These are phyloP conservation scores for Vireo griseus DNA, from an alignment of 2,797 vertebrate genomes.

Conservation along the genomic window DNA sequence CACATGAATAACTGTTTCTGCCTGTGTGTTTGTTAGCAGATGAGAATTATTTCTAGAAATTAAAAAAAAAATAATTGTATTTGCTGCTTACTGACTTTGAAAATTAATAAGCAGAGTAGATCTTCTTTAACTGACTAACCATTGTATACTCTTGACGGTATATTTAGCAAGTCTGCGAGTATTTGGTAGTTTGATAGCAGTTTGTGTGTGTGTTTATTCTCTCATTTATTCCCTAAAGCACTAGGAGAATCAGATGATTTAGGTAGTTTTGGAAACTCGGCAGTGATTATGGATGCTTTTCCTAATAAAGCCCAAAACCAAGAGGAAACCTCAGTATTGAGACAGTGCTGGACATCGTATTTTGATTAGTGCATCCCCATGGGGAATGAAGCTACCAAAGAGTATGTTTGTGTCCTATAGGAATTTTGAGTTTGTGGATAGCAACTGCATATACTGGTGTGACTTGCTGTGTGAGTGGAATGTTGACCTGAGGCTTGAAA, in stretches of 20 bases:
- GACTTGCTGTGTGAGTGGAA: not conserved
- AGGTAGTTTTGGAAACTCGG: not conserved
- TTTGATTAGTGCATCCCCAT: not conserved
- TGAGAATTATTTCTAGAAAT: constrained; percentile 10
- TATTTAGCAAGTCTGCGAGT: not conserved
- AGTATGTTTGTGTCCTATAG: accelerated
- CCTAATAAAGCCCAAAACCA: not conserved
- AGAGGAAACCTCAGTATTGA: not conserved
- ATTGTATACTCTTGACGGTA: not conserved
- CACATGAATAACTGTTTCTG: not conserved
- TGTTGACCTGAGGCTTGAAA: not conserved
- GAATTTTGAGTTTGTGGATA: not conserved
- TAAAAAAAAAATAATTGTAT: not conserved
- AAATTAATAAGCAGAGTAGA: constrained; percentile 5
- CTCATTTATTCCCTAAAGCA: not conserved
- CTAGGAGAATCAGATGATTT: not conserved
- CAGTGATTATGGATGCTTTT: not conserved
- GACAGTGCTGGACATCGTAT: not conserved
- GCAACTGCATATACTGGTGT: not conserved
- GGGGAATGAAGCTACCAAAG: not conserved
- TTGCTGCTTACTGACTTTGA: not conserved
- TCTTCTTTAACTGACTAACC: not conserved
- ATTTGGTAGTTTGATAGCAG: not conserved
- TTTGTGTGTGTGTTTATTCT: not conserved
- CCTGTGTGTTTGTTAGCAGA: not conserved